These are phyloP conservation scores for Heterodera schachtii DNA, from an alignment of 1,140 invertebrate species.

Conservation along the genomic window DNA sequence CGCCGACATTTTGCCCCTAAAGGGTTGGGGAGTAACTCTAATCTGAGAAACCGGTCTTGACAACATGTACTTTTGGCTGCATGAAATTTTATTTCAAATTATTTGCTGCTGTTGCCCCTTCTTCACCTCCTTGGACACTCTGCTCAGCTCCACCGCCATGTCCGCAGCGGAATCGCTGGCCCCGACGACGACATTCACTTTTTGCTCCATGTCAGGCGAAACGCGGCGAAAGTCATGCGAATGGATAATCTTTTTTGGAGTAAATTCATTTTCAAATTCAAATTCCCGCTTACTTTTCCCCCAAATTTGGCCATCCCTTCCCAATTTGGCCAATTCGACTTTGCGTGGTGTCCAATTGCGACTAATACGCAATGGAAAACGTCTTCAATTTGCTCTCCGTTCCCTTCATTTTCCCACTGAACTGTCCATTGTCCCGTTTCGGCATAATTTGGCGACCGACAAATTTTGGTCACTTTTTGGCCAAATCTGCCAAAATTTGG, in stretches of 20 bases:
- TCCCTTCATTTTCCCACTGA: slow-evolving; percentile 24
- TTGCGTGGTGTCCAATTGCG: slow-evolving; percentile 63
- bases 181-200: slow-evolving; percentile 68
- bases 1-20: too few species aligned
- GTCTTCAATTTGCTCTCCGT: slow-evolving; percentile 38
- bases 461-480: slow-evolving; percentile 47
- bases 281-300: slow-evolving; percentile 66
- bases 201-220: slow-evolving; percentile 65
- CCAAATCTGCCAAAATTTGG: slow-evolving; percentile 43
- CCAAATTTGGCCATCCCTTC: slow-evolving; percentile 65
- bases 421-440: slow-evolving; percentile 58
- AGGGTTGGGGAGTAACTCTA: too few species aligned
- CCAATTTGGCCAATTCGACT: slow-evolving; percentile 59
- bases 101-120: background rate
- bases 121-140: slow-evolving; percentile 59
- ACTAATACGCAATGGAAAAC: slow-evolving; percentile 66
- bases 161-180: slow-evolving; percentile 71
- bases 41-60: too few species aligned
- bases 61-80: too few species aligned
- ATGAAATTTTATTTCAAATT: slow-evolving; percentile 42
- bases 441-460: slow-evolving; percentile 40
- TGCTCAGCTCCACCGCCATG: slow-evolving; percentile 69
- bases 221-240: slow-evolving; percentile 59
- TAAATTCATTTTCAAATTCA: too few species aligned
- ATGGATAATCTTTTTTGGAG: slow-evolving; percentile 64